Percentiles rank a stretch among this genome's conserved stretches.
Conservation (phyloP, 2,888 invertebrate species). For the Sarcophaga variegata region DNA sequence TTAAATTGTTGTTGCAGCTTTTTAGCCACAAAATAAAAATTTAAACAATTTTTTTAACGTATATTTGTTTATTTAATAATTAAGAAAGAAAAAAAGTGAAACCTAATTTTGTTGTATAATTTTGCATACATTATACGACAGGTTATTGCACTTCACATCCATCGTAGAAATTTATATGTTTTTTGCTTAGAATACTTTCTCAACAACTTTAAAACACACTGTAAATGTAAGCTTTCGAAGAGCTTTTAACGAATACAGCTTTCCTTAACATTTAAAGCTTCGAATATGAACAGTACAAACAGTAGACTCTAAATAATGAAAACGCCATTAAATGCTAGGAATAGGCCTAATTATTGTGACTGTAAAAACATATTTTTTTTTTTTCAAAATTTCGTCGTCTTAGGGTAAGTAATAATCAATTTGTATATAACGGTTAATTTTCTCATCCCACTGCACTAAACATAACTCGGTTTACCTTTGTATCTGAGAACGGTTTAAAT, state of each 20-base stretch:
- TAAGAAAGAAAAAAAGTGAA: not conserved
- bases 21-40: conserved; percentile 9
- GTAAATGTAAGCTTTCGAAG: conserved; percentile 24
- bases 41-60: not conserved
- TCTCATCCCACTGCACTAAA: no score
- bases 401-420: no score
- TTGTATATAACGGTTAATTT: no score
- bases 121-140: conserved; percentile 1
- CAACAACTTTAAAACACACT: conserved; percentile 23
- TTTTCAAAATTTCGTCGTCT: no score
- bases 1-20: conserved; percentile 35
- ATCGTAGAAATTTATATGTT: not conserved
- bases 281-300: not conserved
- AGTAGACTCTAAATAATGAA: not conserved
- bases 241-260: conserved; percentile 4
- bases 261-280: not conserved
- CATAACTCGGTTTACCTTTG: no score
- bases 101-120: not conserved
- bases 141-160: conserved; percentile 37
- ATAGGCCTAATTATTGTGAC: no score
- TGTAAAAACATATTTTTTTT: no score
- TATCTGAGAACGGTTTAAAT: no score
- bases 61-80: conserved; percentile 14
- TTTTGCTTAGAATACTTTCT: conserved; percentile 11
- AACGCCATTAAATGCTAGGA: no score